phyloP scores from a whole-genome alignment of 2,113 vertebrate species.

The Gadus macrocephalus region DNA sequence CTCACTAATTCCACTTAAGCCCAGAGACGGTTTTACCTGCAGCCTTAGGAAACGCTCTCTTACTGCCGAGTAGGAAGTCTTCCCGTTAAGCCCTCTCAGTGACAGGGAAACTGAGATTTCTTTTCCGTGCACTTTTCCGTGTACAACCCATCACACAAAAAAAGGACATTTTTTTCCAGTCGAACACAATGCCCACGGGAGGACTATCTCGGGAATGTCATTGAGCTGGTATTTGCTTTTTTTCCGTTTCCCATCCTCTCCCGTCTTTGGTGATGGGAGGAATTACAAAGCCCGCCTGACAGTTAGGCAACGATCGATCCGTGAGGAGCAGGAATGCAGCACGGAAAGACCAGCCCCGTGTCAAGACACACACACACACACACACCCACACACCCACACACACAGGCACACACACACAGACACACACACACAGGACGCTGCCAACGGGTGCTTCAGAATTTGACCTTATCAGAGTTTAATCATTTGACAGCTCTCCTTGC shows the following conservation, averaged over 20 bases:
- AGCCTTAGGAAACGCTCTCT: constrained; percentile 43
- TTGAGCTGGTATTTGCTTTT: constrained; percentile 40
- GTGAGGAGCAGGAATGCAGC: constrained; percentile 59
- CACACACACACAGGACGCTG: too few species aligned
- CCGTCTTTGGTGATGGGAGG: constrained; percentile 66
- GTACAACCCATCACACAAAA: constrained; percentile 34
- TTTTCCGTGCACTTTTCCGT: constrained; percentile 53
- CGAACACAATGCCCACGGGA: constrained; percentile 62
- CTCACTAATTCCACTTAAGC: constrained; percentile 43
- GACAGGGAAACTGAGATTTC: constrained; percentile 40
- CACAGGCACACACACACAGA: too few species aligned
- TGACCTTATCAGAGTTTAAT: constrained; percentile 41
- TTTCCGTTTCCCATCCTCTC: constrained; percentile 53
- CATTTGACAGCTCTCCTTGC: constrained; percentile 26
- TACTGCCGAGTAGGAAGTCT: constrained; percentile 44
- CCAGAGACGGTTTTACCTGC: constrained; percentile 42
- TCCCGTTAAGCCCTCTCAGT: constrained; percentile 38
- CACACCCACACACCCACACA: too few species aligned
- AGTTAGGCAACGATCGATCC: constrained; percentile 67
- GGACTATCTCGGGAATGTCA: constrained; percentile 67
- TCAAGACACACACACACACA: background rate
- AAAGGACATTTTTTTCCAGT: constrained; percentile 60
- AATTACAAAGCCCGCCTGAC: constrained; percentile 66
- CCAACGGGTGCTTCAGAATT: constrained; percentile 24
- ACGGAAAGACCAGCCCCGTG: constrained; percentile 15